A percentile compares a stretch with the other conserved stretches of the same genome.
These are phyloP conservation scores for Stomorhina lunata DNA, from an alignment of 2,888 invertebrate species.

Conservation along the genomic window DNA sequence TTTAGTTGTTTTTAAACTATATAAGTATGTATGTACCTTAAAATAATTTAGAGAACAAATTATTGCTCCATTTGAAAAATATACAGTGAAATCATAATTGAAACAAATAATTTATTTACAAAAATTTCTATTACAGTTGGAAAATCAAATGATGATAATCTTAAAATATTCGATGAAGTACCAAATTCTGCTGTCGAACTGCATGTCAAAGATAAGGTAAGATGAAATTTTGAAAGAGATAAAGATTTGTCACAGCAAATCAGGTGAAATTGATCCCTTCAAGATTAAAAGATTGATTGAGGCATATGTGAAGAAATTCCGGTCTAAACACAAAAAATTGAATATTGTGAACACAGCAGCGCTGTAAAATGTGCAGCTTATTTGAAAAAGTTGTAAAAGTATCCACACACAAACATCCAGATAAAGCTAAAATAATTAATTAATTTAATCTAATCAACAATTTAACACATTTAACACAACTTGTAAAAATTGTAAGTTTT, in stretches of 20 bases:
- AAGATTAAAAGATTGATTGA: constrained; percentile 96
- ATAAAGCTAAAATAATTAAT: constrained; percentile 37
- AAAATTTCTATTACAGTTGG: constrained; percentile 78
- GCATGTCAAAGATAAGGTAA: constrained; percentile 95
- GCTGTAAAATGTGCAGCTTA: constrained; percentile 79
- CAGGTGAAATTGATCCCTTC: constrained; percentile 96
- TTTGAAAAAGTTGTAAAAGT: constrained; percentile 77
- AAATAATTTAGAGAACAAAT: constrained; percentile 13
- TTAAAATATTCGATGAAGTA: constrained; percentile 92
- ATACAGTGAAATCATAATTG: not conserved
- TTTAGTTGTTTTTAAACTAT: too few relatives aligned
- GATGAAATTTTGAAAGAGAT: not conserved
- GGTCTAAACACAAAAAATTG: constrained; percentile 81
- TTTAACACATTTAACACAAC: constrained; percentile 8
- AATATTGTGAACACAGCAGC: constrained; percentile 78
- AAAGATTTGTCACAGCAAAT: constrained; percentile 97
- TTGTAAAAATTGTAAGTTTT: constrained; percentile 59
- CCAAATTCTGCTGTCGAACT: constrained; percentile 96
- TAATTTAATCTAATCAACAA: not conserved
- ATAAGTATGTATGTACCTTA: too few relatives aligned
- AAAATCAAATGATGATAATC: constrained; percentile 87
- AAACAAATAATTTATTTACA: not conserved
- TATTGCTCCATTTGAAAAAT: constrained; percentile 41
- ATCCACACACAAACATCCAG: constrained; percentile 1
- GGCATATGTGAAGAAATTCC: constrained; percentile 93